These are phyloP conservation scores for Drosophila parvula DNA, from an alignment of 1,140 invertebrate genomes.

Conservation along the genomic window DNA sequence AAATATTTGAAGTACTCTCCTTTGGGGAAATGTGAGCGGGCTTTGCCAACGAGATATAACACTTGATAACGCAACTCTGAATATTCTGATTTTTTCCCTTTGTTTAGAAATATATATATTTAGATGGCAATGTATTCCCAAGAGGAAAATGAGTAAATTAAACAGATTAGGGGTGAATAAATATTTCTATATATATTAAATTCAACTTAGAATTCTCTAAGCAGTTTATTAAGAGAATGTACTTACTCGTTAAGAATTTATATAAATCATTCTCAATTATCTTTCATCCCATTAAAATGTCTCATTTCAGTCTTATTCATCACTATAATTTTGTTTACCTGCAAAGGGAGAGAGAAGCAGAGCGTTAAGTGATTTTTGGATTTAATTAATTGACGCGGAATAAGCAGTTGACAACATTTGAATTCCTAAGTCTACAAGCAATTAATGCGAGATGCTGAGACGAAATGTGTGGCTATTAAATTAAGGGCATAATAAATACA, in stretches of 20 bases:
- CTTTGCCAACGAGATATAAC: background rate
- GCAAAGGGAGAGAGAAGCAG: background rate
- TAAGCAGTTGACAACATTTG: conserved; percentile 24
- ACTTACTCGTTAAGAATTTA: background rate
- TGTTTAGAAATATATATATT: background rate
- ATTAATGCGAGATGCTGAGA: conserved; percentile 13
- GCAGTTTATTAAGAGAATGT: no score
- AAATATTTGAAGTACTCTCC: conserved; percentile 14
- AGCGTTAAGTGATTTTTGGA: conserved; percentile 7
- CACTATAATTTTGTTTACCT: conserved; percentile 32
- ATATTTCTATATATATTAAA: background rate
- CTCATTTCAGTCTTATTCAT: background rate
- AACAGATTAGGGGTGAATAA: background rate
- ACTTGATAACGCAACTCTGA: background rate
- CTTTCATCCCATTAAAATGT: no score
- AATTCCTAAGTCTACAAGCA: conserved; percentile 10
- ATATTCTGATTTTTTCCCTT: background rate
- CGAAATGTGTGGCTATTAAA: conserved; percentile 24
- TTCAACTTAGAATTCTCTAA: background rate
- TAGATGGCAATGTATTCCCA: background rate
- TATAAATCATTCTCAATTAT: background rate
- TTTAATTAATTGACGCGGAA: conserved; percentile 30
- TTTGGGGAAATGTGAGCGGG: background rate
- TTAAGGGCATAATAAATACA: conserved; percentile 32
- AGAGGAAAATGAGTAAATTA: background rate